Evolutionary conservation across 1,140 invertebrate species (phyloP).

Genomic region (Lepidurus couesii): DNA sequence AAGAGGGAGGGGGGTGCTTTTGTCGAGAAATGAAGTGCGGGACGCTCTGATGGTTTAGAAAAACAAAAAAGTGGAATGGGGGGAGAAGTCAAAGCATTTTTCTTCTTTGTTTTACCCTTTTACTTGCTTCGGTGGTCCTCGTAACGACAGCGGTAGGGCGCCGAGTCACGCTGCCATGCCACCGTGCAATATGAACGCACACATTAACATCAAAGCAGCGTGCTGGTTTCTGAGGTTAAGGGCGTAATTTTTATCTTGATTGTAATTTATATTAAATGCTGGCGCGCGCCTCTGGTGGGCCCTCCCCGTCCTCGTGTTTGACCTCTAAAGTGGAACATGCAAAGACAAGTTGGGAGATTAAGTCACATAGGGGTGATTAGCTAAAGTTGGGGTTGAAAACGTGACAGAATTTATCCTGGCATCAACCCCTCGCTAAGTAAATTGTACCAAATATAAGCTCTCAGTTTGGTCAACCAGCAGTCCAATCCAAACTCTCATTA

Average conservation of each 20-base stretch:
- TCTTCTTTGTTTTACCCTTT: background rate
- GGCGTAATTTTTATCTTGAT: background rate
- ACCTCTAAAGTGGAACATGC: constrained; percentile 3
- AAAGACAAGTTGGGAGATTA: constrained; percentile 15
- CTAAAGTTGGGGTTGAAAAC: background rate
- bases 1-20: background rate
- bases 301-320: background rate
- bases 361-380: constrained; percentile 21
- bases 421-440: background rate
- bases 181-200: constrained; percentile 8
- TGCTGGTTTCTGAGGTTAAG: background rate
- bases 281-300: constrained; percentile 15
- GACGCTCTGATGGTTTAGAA: constrained; percentile 1
- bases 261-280: constrained; percentile 15
- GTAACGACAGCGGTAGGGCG: constrained; percentile 7
- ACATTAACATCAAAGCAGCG: constrained; percentile 11
- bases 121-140: constrained; percentile 15
- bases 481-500: background rate
- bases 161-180: background rate
- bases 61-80: background rate
- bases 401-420: background rate
- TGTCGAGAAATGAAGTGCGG: constrained; percentile 14
- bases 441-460: background rate
- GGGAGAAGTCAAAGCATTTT: background rate
- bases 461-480: background rate